Evolutionary conservation across 2,888 invertebrate genomes (phyloP), one percentile per base, ranked within the genome.

Genomic region (Pachydiplax longipennis): DNA sequence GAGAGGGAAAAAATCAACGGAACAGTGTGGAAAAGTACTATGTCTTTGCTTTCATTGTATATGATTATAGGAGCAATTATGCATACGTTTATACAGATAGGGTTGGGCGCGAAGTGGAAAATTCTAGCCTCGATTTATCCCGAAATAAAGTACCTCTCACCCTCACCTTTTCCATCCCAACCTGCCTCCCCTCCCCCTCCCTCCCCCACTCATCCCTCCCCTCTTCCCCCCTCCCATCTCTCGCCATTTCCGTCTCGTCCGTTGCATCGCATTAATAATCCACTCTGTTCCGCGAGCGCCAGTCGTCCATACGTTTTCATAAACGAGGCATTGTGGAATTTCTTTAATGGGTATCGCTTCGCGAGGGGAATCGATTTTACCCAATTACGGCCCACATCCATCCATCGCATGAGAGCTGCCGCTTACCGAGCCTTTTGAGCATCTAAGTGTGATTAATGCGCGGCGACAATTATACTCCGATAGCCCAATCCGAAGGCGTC

Each of bases 311-410:
- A 73, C 73, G 73, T 73, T 73, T 73, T 73, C 73, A 73, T 73
- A 73, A 73, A 73, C 73, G 73, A 73, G 73, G 73, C 73, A 73
- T 73, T 73, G 73, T 73, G 73, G 73, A 73, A 73, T 73, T 73
- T 73, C 73, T 73, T 73, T 73, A 73, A 73, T 31, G 73, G 73
- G 31, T 31, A 65, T 65, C 65, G n/a, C 25, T 65, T 65, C n/a
- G 65, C 65, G 65, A 4, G n/a, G 31, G 18, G 2, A 25, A 73
- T 73, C 73, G 73, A 73, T 73, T 73, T 31, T 31, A 73, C 73
- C 73, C 73, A 73, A 73, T 73, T 73, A 73, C 73, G 25, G 31
- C 10, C 65, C 22, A n/a, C 25, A 22, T 65, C 8, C n/a, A 22
- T 25, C 65, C 73, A 73, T 73, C 73, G 73, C 25, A 31, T 31